Conservation (phyloP, 23 tunicate species). For the Ascidia mentula region DNA sequence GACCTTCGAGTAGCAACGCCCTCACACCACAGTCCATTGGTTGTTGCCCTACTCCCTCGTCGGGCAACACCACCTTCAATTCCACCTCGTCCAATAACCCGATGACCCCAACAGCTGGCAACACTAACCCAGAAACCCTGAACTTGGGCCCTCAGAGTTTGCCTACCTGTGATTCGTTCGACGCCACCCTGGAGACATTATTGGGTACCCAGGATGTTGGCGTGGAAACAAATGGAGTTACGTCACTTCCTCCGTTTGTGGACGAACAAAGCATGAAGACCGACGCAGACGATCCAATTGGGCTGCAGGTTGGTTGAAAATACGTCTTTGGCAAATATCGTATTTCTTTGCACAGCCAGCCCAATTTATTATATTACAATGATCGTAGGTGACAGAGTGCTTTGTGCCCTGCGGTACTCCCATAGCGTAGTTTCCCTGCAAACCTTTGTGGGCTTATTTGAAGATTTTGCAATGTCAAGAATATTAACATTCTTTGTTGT, state of each 20-base stretch:
- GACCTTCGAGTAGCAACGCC: constrained; percentile 30
- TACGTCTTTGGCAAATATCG: too few relatives aligned
- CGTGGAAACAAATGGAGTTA: neutral
- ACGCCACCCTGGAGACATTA: neutral
- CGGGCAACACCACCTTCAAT: neutral
- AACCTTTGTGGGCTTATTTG: too few relatives aligned
- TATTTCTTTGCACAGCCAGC: too few relatives aligned
- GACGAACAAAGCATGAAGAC: neutral
- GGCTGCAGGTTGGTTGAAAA: neutral
- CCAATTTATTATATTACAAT: too few relatives aligned
- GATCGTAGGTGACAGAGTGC: too few relatives aligned
- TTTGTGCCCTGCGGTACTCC: too few relatives aligned
- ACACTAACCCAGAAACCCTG: neutral
- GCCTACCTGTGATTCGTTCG: neutral
- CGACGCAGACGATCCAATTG: neutral
- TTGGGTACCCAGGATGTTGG: neutral
- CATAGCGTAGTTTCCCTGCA: too few relatives aligned
- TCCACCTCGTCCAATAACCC: neutral
- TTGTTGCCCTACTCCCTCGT: neutral
- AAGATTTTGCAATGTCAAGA: too few relatives aligned
- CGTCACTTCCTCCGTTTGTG: neutral
- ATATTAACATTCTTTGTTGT: too few relatives aligned
- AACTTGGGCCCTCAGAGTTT: neutral
- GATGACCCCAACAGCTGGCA: neutral
- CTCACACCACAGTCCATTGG: constrained; percentile 32